phyloP scores from a whole-genome alignment of 2,797 vertebrate genomes.

The Acipenser ruthenus region DNA sequence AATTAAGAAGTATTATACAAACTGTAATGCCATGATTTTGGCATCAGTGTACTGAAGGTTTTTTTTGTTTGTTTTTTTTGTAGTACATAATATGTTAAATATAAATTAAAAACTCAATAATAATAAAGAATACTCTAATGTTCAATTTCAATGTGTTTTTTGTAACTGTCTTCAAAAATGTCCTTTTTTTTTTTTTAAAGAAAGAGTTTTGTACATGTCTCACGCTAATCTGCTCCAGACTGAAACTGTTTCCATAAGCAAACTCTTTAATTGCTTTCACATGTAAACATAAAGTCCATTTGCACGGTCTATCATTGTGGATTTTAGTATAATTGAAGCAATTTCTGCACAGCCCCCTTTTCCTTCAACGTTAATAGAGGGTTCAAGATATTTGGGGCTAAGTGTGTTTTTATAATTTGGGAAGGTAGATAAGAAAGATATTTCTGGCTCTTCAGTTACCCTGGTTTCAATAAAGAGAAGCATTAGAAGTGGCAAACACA shows the following conservation, averaged over 20 bases:
- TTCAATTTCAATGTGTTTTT: not conserved
- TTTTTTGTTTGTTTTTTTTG: no score
- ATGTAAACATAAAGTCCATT: conserved; percentile 18
- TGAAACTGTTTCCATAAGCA: conserved; percentile 14
- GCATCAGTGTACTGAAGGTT: no score
- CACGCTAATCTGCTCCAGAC: not conserved
- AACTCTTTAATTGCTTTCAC: conserved; percentile 30
- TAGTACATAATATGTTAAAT: no score
- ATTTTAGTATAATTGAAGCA: conserved; percentile 25
- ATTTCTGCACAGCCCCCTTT: conserved; percentile 22
- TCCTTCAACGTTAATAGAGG: conserved; percentile 18
- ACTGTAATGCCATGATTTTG: no score
- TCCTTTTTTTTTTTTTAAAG: conserved; percentile 4
- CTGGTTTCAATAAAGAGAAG: conserved; percentile 11
- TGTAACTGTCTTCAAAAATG: conserved; percentile 8
- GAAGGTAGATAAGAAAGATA: conserved; percentile 26
- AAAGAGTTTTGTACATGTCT: no score
- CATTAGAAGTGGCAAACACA: conserved; percentile 13
- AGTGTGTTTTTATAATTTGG: conserved; percentile 31
- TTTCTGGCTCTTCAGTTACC: conserved; percentile 28
- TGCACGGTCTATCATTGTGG: conserved; percentile 19
- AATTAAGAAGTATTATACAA: no score
- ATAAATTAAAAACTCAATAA: no score
- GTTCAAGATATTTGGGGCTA: conserved; percentile 21
- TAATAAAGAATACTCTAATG: no score